Evolutionary conservation across 2,888 invertebrate genomes (phyloP), one percentile per base, ranked within the genome.

Genomic region (Drosophila subquinaria): DNA sequence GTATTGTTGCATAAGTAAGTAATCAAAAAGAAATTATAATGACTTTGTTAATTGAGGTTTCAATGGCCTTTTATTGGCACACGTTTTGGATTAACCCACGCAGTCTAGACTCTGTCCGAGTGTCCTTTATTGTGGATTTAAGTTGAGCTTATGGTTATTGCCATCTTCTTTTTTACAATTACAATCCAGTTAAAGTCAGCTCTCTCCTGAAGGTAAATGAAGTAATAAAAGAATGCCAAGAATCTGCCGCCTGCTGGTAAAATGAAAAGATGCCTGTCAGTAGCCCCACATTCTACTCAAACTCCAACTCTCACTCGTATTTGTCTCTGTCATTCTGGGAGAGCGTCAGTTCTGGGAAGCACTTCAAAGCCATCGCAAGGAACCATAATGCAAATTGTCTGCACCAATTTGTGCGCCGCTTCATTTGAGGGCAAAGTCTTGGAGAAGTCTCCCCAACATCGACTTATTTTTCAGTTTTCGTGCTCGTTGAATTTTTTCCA

Each of bases 381-480:
- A 64, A 17, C 33, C 50, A 60, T 71, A 71, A 78, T 79, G 77
- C 80, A 79, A 79, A 78, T 78, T 68, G 80, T 72, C 76, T 79
- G 72, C 80, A 52, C 51, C 73, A 77, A 62, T 66, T 65, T 40
- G 20, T 52, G 36, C 30, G 50, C 40, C 17, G 38, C 40, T 36
- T 50, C 53, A 20, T 42, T 65, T 50, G 3, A 40, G 52, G 48
- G 70, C 40, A 17, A 35, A 50, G 20, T 51, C 50, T 35, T 36
- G 51, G 13, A 36, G 36, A 27, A 27, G 27, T 5, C 40, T 52
- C 72, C 17, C 38, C 43, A n/a, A 27, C 27, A 43, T 27, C 47
- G 56, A 3, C 43, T 60, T 9, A 38, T 36, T 40, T 43, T 27
- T 33, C 35, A 51, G 35, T 35, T 51, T 51, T 50, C 35, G 33